A percentile compares a stretch with the other conserved stretches of the same genome.
Evolutionary conservation across 1,140 invertebrate species (phyloP).

Genomic region (Rhyzopertha dominica): DNA sequence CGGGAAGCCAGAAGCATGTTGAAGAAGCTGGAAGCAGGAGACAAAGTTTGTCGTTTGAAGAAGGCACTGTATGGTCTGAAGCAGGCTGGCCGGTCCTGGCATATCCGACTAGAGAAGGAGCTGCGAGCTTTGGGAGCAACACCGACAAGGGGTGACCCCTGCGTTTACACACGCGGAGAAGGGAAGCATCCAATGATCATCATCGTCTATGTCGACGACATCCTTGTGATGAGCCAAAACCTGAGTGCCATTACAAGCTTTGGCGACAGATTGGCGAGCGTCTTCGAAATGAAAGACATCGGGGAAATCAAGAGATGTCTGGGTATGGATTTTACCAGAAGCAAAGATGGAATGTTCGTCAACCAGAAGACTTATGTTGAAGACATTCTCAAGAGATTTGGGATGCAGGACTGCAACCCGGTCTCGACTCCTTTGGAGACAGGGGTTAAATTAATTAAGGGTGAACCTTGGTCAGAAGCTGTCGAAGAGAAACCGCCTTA

Average conservation of each 20-base stretch:
- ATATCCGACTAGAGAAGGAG: slow-evolving; percentile 27
- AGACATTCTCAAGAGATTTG: slow-evolving; percentile 20
- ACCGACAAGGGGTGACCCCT: slow-evolving; percentile 36
- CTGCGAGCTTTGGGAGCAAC: slow-evolving; percentile 27
- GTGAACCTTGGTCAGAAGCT: slow-evolving; percentile 18
- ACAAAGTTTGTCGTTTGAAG: slow-evolving; percentile 40
- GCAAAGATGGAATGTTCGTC: slow-evolving; percentile 14
- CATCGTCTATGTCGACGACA: slow-evolving; percentile 43
- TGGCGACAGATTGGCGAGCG: too few species aligned
- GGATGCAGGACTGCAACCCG: slow-evolving; percentile 16
- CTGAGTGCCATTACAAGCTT: slow-evolving; percentile 16
- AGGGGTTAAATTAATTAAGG: slow-evolving; percentile 15
- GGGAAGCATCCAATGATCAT: slow-evolving; percentile 23
- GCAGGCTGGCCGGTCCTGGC: slow-evolving; percentile 32
- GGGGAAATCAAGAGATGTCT: slow-evolving; percentile 23
- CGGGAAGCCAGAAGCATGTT: slow-evolving; percentile 29
- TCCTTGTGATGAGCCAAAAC: slow-evolving; percentile 31
- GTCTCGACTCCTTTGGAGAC: slow-evolving; percentile 14
- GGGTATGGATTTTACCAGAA: slow-evolving; percentile 18
- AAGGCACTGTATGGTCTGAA: slow-evolving; percentile 42
- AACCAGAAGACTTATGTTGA: slow-evolving; percentile 24
- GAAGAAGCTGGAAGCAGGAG: slow-evolving; percentile 17
- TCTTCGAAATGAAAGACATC: slow-evolving; percentile 33
- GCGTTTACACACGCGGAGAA: slow-evolving; percentile 33
- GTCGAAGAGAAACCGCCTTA: slow-evolving; percentile 32